Percentiles rank a stretch among this genome's conserved stretches.
phyloP scores from a whole-genome alignment of 2,113 vertebrate genomes.

The Oreochromis aureus region DNA sequence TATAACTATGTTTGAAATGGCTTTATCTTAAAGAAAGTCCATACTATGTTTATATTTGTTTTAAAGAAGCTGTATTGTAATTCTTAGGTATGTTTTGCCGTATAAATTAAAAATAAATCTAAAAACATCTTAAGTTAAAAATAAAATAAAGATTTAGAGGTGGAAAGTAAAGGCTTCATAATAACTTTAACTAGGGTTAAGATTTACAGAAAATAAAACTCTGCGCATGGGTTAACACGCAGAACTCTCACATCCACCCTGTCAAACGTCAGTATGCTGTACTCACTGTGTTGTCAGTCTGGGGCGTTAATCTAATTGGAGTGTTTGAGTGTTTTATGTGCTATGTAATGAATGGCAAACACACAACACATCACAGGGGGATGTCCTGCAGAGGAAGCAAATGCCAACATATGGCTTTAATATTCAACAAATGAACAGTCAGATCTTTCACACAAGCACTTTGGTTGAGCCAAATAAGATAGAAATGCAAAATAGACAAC shows the following conservation, averaged over 20 bases:
- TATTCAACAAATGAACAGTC: slow-evolving; percentile 50
- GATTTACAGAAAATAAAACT: slow-evolving; percentile 7
- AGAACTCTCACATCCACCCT: neutral
- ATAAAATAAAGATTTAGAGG: neutral
- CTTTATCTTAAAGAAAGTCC: neutral
- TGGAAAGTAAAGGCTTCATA: neutral
- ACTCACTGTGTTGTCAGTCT: slow-evolving; percentile 24
- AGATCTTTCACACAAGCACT: slow-evolving; percentile 34
- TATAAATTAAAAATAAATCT: neutral
- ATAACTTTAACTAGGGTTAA: neutral
- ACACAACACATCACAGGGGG: slow-evolving; percentile 31
- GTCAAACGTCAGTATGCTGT: slow-evolving; percentile 5
- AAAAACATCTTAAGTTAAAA: neutral
- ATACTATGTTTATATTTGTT: neutral
- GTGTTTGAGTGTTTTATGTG: slow-evolving; percentile 32
- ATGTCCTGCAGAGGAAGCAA: slow-evolving; percentile 51
- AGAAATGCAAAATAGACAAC: slow-evolving; percentile 41
- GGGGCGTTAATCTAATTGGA: slow-evolving; percentile 55
- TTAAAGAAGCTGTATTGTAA: neutral
- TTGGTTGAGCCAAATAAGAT: neutral
- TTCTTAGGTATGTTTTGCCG: neutral
- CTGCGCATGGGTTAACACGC: neutral
- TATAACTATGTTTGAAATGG: neutral
- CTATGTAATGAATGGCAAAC: slow-evolving; percentile 54
- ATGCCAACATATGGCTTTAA: slow-evolving; percentile 68